phyloP scores from a whole-genome alignment of 2,888 invertebrate genomes.

The Lasioglossum calceatum region DNA sequence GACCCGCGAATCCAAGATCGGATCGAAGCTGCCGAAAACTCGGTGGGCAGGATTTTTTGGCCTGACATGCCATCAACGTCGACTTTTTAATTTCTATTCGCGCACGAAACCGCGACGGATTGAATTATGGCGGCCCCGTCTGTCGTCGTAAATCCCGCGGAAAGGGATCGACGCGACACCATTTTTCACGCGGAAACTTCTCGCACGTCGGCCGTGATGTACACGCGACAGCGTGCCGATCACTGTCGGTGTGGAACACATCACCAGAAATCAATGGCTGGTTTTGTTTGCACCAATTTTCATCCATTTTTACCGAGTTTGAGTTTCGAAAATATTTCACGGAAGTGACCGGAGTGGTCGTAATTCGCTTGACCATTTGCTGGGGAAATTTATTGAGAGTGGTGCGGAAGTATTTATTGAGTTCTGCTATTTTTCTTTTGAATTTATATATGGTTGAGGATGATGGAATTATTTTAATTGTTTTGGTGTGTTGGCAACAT shows the following conservation, averaged over 20 bases:
- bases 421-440: not conserved
- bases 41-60: constrained; percentile 32
- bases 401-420: not conserved
- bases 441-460: too few relatives aligned
- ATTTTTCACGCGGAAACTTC: not conserved
- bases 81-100: constrained; percentile 30
- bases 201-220: not conserved
- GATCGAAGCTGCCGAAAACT: constrained; percentile 30
- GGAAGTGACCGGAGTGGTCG: not conserved
- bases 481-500: not conserved
- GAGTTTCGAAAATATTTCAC: not conserved
- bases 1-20: constrained; percentile 50
- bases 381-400: not conserved
- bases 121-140: constrained; percentile 51
- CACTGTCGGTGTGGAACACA: not conserved
- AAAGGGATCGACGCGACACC: not conserved
- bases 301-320: not conserved
- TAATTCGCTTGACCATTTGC: not conserved
- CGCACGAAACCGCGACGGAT: constrained; percentile 5
- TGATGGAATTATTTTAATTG: too few relatives aligned
- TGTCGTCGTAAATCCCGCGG: constrained; percentile 37
- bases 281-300: not conserved
- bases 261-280: not conserved
- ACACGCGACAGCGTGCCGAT: not conserved
- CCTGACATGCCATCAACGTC: not conserved